Conservation (phyloP, 2,113 vertebrate species). For the Eupsittula cactorum region DNA sequence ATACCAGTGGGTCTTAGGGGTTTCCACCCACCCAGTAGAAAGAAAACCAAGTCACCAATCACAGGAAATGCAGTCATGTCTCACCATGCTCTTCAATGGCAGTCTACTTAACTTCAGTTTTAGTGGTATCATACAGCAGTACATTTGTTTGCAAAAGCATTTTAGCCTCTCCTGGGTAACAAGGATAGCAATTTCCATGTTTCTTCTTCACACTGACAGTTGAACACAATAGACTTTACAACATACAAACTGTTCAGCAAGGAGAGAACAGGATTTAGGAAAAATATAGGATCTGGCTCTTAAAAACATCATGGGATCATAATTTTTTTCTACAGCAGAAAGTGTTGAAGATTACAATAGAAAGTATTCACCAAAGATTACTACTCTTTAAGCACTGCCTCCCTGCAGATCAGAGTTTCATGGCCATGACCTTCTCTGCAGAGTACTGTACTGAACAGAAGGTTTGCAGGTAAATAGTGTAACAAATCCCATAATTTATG, state of each 20-base stretch:
- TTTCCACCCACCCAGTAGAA: background rate
- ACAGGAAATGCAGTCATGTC: background rate
- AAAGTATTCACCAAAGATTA: background rate
- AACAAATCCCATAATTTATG: background rate
- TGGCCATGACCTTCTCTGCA: background rate
- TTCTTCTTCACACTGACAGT: background rate
- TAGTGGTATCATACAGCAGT: background rate
- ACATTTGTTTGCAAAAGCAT: background rate
- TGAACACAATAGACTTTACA: background rate
- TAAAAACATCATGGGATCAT: background rate
- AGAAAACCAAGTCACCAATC: background rate
- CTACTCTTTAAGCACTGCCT: background rate
- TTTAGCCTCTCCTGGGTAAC: background rate
- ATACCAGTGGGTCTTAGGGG: background rate
- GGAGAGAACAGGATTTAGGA: background rate
- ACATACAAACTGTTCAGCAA: background rate
- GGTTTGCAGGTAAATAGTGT: background rate
- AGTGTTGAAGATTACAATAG: background rate
- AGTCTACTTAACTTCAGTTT: background rate
- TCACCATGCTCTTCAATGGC: background rate
- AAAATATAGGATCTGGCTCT: background rate
- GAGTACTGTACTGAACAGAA: background rate
- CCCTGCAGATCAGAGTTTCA: background rate
- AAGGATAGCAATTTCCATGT: background rate
- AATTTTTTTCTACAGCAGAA: background rate